Evolutionary conservation across 2,113 vertebrate genomes (phyloP).

Genomic region (Xiphophorus couchianus): DNA sequence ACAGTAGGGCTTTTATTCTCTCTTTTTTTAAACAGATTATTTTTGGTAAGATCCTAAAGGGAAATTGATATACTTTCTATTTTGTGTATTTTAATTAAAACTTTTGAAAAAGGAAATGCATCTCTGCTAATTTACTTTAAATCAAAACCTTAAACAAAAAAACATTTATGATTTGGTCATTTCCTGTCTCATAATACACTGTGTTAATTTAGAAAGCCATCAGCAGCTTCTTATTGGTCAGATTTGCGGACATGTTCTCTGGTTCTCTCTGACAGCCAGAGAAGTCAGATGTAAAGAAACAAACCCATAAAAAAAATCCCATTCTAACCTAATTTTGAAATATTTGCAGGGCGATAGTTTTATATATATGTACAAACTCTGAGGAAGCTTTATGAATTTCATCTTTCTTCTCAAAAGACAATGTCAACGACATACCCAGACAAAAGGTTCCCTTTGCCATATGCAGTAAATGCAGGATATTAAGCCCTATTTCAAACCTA

Average conservation of each 20-base stretch:
- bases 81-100: no score
- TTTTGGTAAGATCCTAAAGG: no score
- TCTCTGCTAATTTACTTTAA: no score
- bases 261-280: not conserved
- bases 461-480: constrained; percentile 70
- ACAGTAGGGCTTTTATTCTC: no score
- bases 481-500: constrained; percentile 73
- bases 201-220: no score
- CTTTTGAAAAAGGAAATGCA: no score
- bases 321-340: constrained; percentile 18
- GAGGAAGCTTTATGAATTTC: constrained; percentile 35
- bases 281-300: not conserved
- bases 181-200: no score
- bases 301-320: not conserved
- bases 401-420: constrained; percentile 40
- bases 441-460: constrained; percentile 37
- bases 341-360: not conserved
- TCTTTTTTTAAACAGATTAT: no score
- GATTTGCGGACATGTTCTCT: not conserved
- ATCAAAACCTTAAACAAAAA: no score
- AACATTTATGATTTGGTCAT: no score
- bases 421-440: constrained; percentile 39
- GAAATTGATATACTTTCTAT: no score
- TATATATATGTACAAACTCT: constrained; percentile 10
- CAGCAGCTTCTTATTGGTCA: no score